Evolutionary conservation across 2,797 vertebrate genomes (phyloP), one percentile per base, ranked within the genome.

Genomic region (Sebastes matsubarae): DNA sequence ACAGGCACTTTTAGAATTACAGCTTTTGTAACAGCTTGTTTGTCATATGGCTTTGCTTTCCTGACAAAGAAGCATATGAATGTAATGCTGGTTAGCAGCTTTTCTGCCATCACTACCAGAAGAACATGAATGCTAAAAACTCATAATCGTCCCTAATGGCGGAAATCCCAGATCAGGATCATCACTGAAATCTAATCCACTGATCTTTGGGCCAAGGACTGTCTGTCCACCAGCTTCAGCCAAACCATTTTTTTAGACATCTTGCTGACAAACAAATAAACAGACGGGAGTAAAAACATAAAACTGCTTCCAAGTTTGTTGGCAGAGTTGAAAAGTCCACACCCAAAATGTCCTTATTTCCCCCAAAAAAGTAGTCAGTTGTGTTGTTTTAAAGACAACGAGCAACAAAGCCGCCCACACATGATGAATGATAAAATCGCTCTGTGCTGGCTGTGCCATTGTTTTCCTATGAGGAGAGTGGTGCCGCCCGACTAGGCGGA

Each of bases 161-260:
- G 1, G 42, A 81, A 89, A 89, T 93, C 91, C 93, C 89, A 92
- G 86, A 90, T 81, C 65, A 77, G 80, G 76, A 91, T 92, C 83
- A 79, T 92, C 77, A 83, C 66, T 87, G 68, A 86, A 85, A 89
- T 87, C 46, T 74, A 91, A 89, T 93, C 86, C 83, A 84, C 89
- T 91, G 85, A 91, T 94, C 84, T 86, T 16, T 74, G 82, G 88
- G 89, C 93, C 93, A 94, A 90, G 89, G 79, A 93, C 92, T 74
- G 67, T 82, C 34, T 77, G 88, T 90, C 80, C 79, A 18, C 59
- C 68, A 32, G 52, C 75, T 55, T 72, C 86, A 75, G 88, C 93
- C 91, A 92, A 80, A 13, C 9, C 50, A n/a, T 75, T 84, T 72
- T 87, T 86, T 87, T 70, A 86, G 71, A 87, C 83, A 81, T 89